Evolutionary conservation across 2,113 vertebrate species (phyloP), one percentile per base, ranked within the genome.

Genomic region (Rafetus swinhoei): DNA sequence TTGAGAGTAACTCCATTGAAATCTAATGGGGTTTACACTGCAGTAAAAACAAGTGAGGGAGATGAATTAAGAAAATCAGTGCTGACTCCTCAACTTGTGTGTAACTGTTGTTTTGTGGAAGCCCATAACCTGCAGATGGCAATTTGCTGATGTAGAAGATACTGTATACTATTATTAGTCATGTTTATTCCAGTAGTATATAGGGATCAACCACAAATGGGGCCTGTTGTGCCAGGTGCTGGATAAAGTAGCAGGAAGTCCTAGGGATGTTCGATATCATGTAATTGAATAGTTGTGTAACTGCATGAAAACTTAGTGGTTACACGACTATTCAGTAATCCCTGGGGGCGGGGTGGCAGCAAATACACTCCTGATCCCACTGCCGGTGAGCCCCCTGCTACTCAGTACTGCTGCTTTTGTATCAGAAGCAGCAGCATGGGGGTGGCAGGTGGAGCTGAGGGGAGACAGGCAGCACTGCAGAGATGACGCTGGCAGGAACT

Each of bases 101-200:
- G 93, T 93, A 90, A 72, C 90, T 60, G 50, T 90, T 95, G 87
- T 92, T 97, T 96, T 95, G 91, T 94, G 85, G 76, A 92, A 55
- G 54, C 84, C 79, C 88, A 93, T 96, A 93, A 97, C 93, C 94
- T 94, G 90, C 81, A n/a, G 83, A 76, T 96, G 94, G 95, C 91
- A 95, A 88, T 60, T 93, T 97, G 96, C 96, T 97, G 95, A 97
- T 97, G 96, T 95, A 94, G 94, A 97, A 90, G 95, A 97, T 93
- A 93, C 76, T 45, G 45, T 5, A 45, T 45, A 0, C 82, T 90
- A 85, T 93, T 96, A 69, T 95, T 97, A 96, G 96, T 97, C 96
- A 95, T 95, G 65, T 95, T 95, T 95, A 89, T 94, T 93, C 79
- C 92, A 81, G 85, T 93, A 82, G 92, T 91, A 85, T 87, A 95